Evolutionary conservation across 1,140 invertebrate genomes (phyloP).

Genomic region (Cydia pomonella): DNA sequence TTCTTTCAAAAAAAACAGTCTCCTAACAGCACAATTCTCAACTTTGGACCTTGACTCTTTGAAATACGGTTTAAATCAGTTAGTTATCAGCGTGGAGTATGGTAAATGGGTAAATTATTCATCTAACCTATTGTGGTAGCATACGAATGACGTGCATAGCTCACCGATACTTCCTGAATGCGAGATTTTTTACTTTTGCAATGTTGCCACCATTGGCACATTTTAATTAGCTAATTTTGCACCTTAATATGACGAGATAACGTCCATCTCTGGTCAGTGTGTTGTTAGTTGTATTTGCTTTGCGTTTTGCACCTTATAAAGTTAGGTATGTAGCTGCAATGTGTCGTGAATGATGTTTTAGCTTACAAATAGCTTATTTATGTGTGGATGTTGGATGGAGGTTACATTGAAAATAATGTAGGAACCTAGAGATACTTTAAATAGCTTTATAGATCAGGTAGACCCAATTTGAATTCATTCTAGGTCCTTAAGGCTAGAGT

Average conservation of each 20-base stretch:
- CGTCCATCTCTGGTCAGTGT: too few species aligned
- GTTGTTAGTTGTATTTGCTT: background rate
- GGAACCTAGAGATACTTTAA: too few species aligned
- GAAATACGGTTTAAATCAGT: too few species aligned
- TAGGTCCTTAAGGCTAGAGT: too few species aligned
- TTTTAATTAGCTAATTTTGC: background rate
- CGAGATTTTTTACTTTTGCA: constrained; percentile 20
- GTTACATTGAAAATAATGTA: background rate
- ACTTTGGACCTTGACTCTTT: too few species aligned
- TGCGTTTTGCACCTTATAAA: constrained; percentile 14
- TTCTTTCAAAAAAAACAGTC: background rate
- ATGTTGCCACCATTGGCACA: constrained; percentile 12
- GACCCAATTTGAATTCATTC: too few species aligned
- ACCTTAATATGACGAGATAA: background rate
- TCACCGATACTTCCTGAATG: constrained; percentile 22
- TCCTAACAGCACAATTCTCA: background rate
- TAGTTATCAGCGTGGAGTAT: too few species aligned
- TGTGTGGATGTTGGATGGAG: background rate
- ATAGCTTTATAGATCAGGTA: too few species aligned
- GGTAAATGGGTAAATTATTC: constrained; percentile 20
- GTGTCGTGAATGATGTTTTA: constrained; percentile 1
- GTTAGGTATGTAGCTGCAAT: background rate
- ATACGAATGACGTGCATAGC: background rate
- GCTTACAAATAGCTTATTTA: constrained; percentile 4
- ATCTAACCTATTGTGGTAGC: constrained; percentile 13